Evolutionary conservation across 2,113 vertebrate species (phyloP).

Genomic region (Centropus unirufus): DNA sequence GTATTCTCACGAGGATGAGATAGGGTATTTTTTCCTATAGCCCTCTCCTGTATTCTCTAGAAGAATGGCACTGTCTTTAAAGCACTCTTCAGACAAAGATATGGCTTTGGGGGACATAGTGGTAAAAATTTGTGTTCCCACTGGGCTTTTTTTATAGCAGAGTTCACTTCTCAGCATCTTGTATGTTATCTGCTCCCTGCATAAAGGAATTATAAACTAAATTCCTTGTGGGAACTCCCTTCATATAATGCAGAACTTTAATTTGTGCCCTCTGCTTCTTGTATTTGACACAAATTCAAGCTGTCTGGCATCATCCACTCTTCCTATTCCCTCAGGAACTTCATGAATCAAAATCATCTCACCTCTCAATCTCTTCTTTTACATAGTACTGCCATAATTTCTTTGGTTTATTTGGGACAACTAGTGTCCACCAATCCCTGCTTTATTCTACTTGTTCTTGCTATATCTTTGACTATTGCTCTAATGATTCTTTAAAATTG

Average conservation of each 20-base stretch:
- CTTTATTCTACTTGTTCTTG: constrained; percentile 3
- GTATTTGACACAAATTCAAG: constrained; percentile 51
- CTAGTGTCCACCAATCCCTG: not conserved
- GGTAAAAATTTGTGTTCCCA: constrained; percentile 30
- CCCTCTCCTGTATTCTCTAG: not conserved
- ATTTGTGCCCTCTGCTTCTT: constrained; percentile 19
- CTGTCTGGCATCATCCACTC: not conserved
- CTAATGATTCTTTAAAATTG: constrained; percentile 14
- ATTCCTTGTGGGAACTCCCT: constrained; percentile 16
- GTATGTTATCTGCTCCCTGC: constrained; percentile 16
- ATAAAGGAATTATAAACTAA: constrained; percentile 10
- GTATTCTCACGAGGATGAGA: constrained; percentile 2
- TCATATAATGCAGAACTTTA: constrained; percentile 26
- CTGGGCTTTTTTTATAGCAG: not conserved
- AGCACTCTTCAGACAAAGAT: constrained; percentile 14
- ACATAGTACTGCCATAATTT: not conserved
- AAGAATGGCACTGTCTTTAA: constrained; percentile 40
- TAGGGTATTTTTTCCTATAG: constrained; percentile 53
- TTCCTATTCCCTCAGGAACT: constrained; percentile 16
- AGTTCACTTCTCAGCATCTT: constrained; percentile 38
- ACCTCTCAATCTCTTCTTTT: not conserved
- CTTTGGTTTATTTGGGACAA: constrained; percentile 8
- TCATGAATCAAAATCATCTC: not conserved
- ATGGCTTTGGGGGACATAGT: not conserved
- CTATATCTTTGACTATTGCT: not conserved